Evolutionary conservation across 2,888 invertebrate species (phyloP).

Genomic region (Nipponacmea schrenckii): DNA sequence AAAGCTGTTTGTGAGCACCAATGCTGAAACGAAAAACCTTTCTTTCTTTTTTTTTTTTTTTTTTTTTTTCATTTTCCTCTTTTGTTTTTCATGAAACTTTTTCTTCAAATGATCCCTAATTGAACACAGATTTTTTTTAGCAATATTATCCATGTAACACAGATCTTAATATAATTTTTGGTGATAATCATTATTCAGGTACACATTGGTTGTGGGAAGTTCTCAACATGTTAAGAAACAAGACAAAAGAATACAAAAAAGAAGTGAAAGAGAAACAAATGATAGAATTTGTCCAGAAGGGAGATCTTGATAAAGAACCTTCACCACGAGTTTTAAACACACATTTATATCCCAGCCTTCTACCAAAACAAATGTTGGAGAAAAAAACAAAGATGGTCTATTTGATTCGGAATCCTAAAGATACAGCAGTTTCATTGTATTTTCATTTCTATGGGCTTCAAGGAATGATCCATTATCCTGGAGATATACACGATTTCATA

Average conservation of each 20-base stretch:
- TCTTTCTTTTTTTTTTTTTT: too few relatives aligned
- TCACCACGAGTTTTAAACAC: conserved; percentile 32
- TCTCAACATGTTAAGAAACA: conserved; percentile 23
- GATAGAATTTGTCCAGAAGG: conserved; percentile 22
- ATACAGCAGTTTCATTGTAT: conserved; percentile 31
- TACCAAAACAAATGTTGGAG: conserved; percentile 29
- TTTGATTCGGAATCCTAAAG: conserved; percentile 32
- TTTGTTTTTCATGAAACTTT: too few relatives aligned
- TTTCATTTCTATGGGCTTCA: conserved; percentile 21
- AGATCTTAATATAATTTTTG: background rate
- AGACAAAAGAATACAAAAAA: conserved; percentile 15
- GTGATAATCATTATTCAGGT: conserved; percentile 18
- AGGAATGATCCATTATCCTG: conserved; percentile 25
- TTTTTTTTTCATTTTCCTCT: too few relatives aligned
- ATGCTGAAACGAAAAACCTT: too few relatives aligned
- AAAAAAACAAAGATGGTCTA: conserved; percentile 31
- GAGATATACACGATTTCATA: conserved; percentile 34
- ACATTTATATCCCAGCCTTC: conserved; percentile 19
- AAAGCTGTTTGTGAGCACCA: too few relatives aligned
- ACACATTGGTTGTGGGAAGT: conserved; percentile 38
- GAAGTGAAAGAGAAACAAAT: conserved; percentile 17
- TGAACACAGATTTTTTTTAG: too few relatives aligned
- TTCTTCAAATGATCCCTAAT: too few relatives aligned
- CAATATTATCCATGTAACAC: too few relatives aligned
- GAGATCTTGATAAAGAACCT: conserved; percentile 11